Evolutionary conservation across 2,797 vertebrate genomes (phyloP), one percentile per base, ranked within the genome.

Genomic region (Sphaeramia orbicularis): DNA sequence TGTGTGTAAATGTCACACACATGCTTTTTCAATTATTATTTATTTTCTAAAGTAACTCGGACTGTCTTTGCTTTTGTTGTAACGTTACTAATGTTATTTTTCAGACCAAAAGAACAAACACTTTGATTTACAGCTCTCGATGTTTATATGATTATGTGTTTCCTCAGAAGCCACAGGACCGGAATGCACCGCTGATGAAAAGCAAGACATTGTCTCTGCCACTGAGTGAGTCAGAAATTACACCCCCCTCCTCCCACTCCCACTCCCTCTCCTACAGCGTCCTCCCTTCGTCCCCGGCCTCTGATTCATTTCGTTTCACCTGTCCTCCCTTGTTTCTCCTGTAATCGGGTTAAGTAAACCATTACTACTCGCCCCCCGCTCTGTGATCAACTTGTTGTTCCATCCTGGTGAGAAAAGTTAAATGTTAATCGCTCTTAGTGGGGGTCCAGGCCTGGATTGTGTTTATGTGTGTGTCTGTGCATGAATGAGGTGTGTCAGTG

Each of bases 81-180:
- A 14, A 14, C 14, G 7, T 35, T 43, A 21, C 1, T 27, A 3
- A 47, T 71, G 14, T 55, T 64, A 32, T 73, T 47, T 38, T 32
- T 32, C 7, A 51, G 40, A 15, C 27, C 41, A 14, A 10, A 45
- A 71, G 15, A 30, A 59, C 15, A 38, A 69, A 37, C 27, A 16
- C 7, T 19, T 14, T 45, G 48, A 65, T 83, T 69, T 66, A 38
- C 60, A 38, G 43, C 68, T 71, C 66, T 36, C 71, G 55, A 51
- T 68, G 49, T 58, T 65, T 36, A 71, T 78, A 51, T 75, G 66
- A 74, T 75, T 76, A 1, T 91, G 65, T 90, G 21, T 54, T 88
- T 87, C 73, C 81, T 60, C 91, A 98, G 96, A 97, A 95, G 86
- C 90, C 72, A 30, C 96, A 92, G 88, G 96, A 97, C 81, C 95